Base-by-base conservation (phyloP, 2,888 invertebrate species). In the Lasiommata megera region DNA sequence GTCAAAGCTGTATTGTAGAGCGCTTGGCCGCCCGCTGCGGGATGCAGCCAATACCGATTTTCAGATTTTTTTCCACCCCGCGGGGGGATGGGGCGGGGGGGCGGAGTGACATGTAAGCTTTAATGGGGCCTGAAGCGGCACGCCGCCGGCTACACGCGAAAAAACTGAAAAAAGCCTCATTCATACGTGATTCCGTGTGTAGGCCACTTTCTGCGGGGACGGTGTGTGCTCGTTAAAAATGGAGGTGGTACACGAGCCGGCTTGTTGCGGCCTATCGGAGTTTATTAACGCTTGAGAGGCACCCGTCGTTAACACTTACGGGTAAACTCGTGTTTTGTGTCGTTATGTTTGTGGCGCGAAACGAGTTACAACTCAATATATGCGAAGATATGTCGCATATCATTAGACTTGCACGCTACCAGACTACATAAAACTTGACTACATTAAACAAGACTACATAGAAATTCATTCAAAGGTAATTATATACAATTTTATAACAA, bases 161-260 rank as follows among this genome's bases (percentile, higher is more conserved):
- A 88, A 87, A 87, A 87, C 82, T 81, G 81, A 83, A 84, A 86
- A 88, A 88, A 88, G 80, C 79, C 84, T 87, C 88, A 88, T 89
- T 88, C 88, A 88, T 88, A 88, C 85, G 90, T 88, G 88, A 90
- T 90, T 90, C 85, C 84, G 84, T 86, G 89, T 87, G 85, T 87
- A 87, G 86, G 89, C 84, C 88, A 87, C 88, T 89, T 88, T 86
- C 84, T 83, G 87, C 77, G 87, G 88, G 86, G 79, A 76, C 74
- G 77, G 84, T 76, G 88, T 77, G 83, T 72, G 75, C 82, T 88
- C 86, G 89, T 90, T 89, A 89, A 89, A 89, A 89, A 90, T 90
- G 88, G 84, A 88, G 77, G 80, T 72, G 69, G 72, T 77, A 87
- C 85, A 84, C 75, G 81, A 74, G 72, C 74, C 73, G 72, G 88